phyloP scores from a whole-genome alignment of 2,113 vertebrate species.

The Pipra filicauda region DNA sequence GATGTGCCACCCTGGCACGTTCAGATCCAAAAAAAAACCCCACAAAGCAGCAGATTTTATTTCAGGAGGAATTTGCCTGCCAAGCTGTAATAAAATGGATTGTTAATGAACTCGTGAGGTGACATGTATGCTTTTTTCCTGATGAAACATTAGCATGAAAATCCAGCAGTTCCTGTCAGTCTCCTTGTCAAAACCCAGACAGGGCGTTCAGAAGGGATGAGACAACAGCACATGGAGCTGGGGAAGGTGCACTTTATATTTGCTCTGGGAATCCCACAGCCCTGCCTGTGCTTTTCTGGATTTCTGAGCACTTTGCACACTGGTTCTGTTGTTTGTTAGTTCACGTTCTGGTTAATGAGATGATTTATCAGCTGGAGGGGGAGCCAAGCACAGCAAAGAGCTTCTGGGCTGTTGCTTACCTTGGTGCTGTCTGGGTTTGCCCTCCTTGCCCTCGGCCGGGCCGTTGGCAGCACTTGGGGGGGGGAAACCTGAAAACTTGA shows the following conservation, averaged over 20 bases:
- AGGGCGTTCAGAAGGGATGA: neutral
- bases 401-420: neutral
- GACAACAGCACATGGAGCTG: neutral
- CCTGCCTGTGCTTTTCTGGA: neutral
- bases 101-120: conserved; percentile 60
- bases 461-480: neutral
- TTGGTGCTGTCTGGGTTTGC: fast-evolving
- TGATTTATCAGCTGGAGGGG: neutral
- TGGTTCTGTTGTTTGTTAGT: neutral
- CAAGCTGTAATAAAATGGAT: conserved; percentile 50
- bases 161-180: conserved; percentile 19
- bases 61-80: conserved; percentile 41
- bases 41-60: conserved; percentile 14
- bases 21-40: conserved; percentile 18
- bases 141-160: conserved; percentile 51
- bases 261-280: neutral
- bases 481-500: neutral
- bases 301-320: fast-evolving
- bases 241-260: neutral
- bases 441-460: neutral
- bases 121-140: conserved; percentile 23
- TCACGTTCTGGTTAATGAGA: fast-evolving
- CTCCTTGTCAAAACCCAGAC: neutral
- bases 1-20: neutral
- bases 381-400: fast-evolving